Evolutionary conservation across 2,113 vertebrate genomes (phyloP), one percentile per base, ranked within the genome.

Genomic region (Propithecus coquereli): DNA sequence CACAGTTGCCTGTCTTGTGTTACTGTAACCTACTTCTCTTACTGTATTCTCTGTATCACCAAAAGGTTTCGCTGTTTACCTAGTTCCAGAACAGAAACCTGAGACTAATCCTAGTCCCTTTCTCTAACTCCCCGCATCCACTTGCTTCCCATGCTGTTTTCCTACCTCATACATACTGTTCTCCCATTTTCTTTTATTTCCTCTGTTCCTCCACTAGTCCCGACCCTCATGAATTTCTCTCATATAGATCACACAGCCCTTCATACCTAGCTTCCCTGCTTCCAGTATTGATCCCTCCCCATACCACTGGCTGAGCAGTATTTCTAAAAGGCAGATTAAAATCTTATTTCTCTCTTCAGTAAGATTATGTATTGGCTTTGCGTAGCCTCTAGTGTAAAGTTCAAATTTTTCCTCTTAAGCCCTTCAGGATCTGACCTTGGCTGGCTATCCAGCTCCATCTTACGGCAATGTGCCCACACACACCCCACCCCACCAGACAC

Each of bases 321-420:
- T 94, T 94, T 92, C 27, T 63, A 57, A 63, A 84, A 77, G 23
- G 43, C 86, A 90, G 7, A 43, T 88, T 59, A 54, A 86, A 93
- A 43, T 70, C 87, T 93, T 90, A 10, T 61, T 88, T 94, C 52
- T 93, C 10, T 71, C 37, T 54, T 92, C 32, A 47, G 34, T 87
- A 94, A 83, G 79, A 50, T 79, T 95, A 79, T 77, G 14, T 87
- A 30, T 82, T 87, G n/a, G n/a, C 43, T 87, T 37, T 54, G 43
- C 37, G 23, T 52, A 47, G n/a, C 70, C 45, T 87, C 9, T 27
- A 52, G 52, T 45, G 22, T 57, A 61, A 77, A 93, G 37, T 91
- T 77, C 10, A 83, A n/a, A 3, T 5, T 45, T 91, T 63, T 54
- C 16, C 40, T 59, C 45, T 82, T 91, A 93, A 91, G 76, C 54